Conservation (phyloP, 2,888 invertebrate genomes). For the Tetrapedia diversipes region DNA sequence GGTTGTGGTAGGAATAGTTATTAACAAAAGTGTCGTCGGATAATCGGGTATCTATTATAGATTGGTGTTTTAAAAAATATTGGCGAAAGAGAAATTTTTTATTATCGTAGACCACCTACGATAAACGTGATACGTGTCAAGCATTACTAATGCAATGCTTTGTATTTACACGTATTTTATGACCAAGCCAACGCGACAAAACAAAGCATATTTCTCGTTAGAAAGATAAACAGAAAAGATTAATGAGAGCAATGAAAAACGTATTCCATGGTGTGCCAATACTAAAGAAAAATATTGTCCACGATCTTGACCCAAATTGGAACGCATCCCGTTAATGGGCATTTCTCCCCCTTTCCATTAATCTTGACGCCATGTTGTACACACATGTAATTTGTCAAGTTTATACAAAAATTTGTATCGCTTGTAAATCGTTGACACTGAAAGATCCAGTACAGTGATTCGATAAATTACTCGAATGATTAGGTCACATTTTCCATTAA, state of each 20-base stretch:
- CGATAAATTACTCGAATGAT: no score
- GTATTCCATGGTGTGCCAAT: slow-evolving; percentile 2
- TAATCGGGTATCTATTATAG: no score
- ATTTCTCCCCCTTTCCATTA: slow-evolving; percentile 15
- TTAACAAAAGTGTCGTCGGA: no score
- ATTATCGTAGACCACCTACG: no score
- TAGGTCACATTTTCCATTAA: no score
- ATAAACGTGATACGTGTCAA: not conserved
- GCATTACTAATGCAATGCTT: not conserved
- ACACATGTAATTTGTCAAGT: slow-evolving; percentile 25
- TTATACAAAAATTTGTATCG: no score
- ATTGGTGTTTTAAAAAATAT: no score
- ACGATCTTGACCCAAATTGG: slow-evolving; percentile 21
- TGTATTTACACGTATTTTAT: no score
- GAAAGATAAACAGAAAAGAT: slow-evolving; percentile 48
- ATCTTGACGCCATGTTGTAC: not conserved
- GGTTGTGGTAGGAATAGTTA: no score
- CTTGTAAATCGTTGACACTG: no score
- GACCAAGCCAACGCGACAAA: slow-evolving; percentile 9
- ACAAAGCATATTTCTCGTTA: slow-evolving; percentile 28
- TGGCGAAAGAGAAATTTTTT: no score
- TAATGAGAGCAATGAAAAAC: slow-evolving; percentile 40
- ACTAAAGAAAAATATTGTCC: slow-evolving; percentile 35
- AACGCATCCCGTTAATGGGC: slow-evolving; percentile 18
- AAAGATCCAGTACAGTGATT: no score